These are phyloP conservation scores for Phymorhynchus buccinoides DNA, from an alignment of 1,140 invertebrate species.

Conservation along the genomic window DNA sequence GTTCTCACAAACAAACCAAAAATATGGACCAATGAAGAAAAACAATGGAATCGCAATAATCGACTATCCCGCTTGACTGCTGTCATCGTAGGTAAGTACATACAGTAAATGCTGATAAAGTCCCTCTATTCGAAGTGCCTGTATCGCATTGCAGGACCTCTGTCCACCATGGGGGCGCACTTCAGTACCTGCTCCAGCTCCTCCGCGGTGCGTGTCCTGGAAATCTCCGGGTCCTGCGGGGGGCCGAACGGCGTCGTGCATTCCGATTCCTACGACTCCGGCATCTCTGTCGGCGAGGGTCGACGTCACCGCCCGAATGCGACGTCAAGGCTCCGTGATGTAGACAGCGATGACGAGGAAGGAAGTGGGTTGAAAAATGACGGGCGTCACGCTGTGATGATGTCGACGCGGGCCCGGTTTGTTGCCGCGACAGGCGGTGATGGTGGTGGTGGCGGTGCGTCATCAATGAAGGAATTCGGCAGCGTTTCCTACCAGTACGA, in stretches of 20 bases:
- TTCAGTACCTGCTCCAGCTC: constrained; percentile 34
- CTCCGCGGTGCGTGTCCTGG: constrained; percentile 7
- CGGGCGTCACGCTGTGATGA: neutral
- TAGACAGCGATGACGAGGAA: constrained; percentile 3
- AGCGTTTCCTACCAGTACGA: neutral
- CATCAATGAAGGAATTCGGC: neutral
- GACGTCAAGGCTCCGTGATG: neutral
- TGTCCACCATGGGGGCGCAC: constrained; percentile 33
- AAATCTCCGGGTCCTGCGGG: neutral
- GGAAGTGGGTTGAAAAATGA: neutral
- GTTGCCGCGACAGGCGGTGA: neutral
- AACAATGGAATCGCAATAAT: no score
- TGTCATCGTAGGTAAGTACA: neutral
- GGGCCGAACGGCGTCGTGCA: neutral
- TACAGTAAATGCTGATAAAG: no score
- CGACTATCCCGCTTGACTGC: neutral
- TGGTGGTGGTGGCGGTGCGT: neutral
- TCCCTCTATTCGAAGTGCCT: no score
- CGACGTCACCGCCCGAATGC: neutral
- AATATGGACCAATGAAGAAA: no score
- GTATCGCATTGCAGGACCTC: neutral
- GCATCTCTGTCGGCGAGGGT: constrained; percentile 27
- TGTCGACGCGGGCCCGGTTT: neutral
- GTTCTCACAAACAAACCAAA: neutral
- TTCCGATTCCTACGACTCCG: constrained; percentile 33